Conservation (phyloP, 1,140 invertebrate genomes). For the Metopolophium dirhodum region DNA sequence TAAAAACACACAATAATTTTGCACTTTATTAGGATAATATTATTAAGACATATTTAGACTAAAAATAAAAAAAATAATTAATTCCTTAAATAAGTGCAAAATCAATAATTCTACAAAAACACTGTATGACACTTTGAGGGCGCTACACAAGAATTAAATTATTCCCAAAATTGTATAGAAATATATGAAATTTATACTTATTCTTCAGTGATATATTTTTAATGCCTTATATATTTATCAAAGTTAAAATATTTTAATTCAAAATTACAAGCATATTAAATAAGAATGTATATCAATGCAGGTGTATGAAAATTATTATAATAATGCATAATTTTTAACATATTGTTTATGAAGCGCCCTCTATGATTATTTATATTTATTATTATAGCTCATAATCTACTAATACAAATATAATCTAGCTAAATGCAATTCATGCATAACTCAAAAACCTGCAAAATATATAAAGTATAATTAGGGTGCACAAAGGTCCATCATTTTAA, state of each 20-base stretch:
- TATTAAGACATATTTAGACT: neutral
- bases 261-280: neutral
- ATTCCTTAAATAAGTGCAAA: conserved; percentile 33
- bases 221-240: neutral
- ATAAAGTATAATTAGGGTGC: neutral
- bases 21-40: conserved; percentile 36
- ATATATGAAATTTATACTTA: neutral
- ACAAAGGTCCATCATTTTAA: neutral
- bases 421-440: conserved; percentile 44
- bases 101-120: conserved; percentile 32
- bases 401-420: neutral
- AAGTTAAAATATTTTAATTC: neutral
- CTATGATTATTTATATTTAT: neutral
- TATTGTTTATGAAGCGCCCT: neutral
- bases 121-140: neutral
- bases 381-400: neutral
- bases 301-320: neutral
- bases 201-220: neutral
- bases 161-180: neutral
- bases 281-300: neutral
- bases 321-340: neutral
- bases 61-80: neutral
- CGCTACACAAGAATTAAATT: neutral
- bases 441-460: conserved; percentile 17
- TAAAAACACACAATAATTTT: conserved; percentile 44